phyloP scores from a whole-genome alignment of 2,888 invertebrate genomes.

The Sclerodermus sp. region DNA sequence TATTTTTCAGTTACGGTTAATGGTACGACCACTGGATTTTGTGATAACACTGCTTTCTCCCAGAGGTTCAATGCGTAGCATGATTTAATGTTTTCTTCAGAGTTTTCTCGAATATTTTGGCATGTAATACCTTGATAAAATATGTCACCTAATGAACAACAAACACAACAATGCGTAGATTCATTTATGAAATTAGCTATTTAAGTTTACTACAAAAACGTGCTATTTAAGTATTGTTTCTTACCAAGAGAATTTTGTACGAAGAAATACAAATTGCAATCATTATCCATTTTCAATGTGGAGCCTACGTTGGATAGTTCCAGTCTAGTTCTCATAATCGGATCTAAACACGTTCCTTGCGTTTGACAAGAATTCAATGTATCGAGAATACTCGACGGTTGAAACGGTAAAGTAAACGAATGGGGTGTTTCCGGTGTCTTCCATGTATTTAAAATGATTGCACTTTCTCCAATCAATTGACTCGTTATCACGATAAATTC shows the following conservation, averaged over 20 bases:
- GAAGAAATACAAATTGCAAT: conserved; percentile 35
- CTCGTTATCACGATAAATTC: conserved; percentile 46
- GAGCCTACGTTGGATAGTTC: conserved; percentile 42
- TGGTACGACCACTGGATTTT: conserved; percentile 32
- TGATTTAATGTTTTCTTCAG: conserved; percentile 38
- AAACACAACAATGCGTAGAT: neutral
- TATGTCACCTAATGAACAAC: conserved; percentile 43
- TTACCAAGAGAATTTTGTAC: conserved; percentile 50
- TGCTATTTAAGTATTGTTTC: neutral
- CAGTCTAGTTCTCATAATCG: conserved; percentile 40
- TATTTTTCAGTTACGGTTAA: conserved; percentile 35
- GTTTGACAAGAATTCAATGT: conserved; percentile 38
- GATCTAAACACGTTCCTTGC: conserved; percentile 48
- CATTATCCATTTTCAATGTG: conserved; percentile 25
- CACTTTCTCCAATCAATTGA: conserved; percentile 41
- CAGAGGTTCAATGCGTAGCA: conserved; percentile 40
- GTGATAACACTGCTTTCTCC: conserved; percentile 35
- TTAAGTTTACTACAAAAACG: too few relatives aligned
- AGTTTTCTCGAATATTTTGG: conserved; percentile 32
- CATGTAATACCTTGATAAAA: conserved; percentile 52
- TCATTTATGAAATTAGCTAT: neutral
- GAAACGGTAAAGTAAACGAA: conserved; percentile 42
- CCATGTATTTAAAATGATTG: conserved; percentile 49
- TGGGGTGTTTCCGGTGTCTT: conserved; percentile 30
- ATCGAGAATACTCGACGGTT: conserved; percentile 40